phyloP scores from a whole-genome alignment of 2,797 vertebrate genomes.

The Fistularia tabacaria region DNA sequence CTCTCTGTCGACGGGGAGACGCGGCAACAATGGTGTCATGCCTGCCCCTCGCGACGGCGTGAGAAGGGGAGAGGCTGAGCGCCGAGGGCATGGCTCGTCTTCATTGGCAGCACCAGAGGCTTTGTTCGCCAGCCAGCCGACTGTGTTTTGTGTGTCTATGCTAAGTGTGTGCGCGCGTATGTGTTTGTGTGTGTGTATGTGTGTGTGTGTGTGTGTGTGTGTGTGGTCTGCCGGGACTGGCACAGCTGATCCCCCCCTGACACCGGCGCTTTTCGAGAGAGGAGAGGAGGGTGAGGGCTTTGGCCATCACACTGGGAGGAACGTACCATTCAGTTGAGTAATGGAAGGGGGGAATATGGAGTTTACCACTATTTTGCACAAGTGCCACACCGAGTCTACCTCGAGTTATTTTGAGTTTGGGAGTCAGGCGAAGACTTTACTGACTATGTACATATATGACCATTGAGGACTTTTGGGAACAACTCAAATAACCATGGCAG shows the following conservation, averaged over 20 bases:
- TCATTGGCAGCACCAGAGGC: slow-evolving; percentile 69
- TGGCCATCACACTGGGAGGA: slow-evolving; percentile 52
- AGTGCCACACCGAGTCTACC: background rate
- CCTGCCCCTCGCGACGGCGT: slow-evolving; percentile 30
- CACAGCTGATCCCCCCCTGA: slow-evolving; percentile 76
- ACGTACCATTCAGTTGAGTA: slow-evolving; percentile 57
- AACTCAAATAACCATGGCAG: too few species aligned
- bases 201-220: slow-evolving; percentile 30
- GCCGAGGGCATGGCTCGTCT: slow-evolving; percentile 48
- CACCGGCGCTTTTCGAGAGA: slow-evolving; percentile 62
- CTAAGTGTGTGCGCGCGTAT: slow-evolving; percentile 53
- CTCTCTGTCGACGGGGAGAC: slow-evolving; percentile 10
- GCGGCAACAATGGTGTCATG: slow-evolving; percentile 28
- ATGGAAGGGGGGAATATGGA: background rate
- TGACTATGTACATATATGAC: too few species aligned
- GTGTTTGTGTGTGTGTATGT: slow-evolving; percentile 22
- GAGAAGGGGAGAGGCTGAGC: slow-evolving; percentile 39
- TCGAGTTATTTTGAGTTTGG: background rate
- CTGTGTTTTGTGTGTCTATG: slow-evolving; percentile 46
- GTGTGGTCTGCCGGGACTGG: slow-evolving; percentile 73
- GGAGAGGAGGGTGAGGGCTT: slow-evolving; percentile 16
- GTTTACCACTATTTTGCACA: too few species aligned
- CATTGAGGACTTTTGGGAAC: too few species aligned
- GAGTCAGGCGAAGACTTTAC: too few species aligned
- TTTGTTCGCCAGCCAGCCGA: slow-evolving; percentile 63